phyloP scores from a whole-genome alignment of 2,113 vertebrate genomes.

The Phodopus roborovskii region DNA sequence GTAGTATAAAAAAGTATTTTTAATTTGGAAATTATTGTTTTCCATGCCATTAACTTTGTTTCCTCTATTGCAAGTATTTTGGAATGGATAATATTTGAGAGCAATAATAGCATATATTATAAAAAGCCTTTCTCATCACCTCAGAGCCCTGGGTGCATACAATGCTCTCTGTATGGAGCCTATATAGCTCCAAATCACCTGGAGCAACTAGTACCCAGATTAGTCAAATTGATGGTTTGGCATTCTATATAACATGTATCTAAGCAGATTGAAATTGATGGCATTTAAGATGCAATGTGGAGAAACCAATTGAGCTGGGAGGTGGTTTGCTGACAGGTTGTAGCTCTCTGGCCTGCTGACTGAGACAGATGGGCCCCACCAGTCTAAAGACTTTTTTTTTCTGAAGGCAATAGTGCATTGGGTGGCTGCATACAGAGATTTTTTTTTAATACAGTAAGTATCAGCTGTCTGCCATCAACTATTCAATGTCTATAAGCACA shows the following conservation, averaged over 20 bases:
- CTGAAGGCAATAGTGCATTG: neutral
- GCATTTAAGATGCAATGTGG: constrained; percentile 45
- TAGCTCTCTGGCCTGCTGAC: constrained; percentile 60
- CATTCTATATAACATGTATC: constrained; percentile 54
- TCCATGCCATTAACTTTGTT: neutral
- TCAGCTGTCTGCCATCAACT: constrained; percentile 46
- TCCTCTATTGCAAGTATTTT: neutral
- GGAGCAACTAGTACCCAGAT: neutral
- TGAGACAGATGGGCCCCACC: constrained; percentile 70
- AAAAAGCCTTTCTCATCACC: neutral
- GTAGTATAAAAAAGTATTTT: neutral
- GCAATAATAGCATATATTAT: neutral
- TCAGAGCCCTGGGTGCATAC: neutral
- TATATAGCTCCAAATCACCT: constrained; percentile 2
- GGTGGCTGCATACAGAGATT: constrained; percentile 33
- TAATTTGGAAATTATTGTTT: neutral
- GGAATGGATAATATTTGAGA: neutral
- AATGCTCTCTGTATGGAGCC: neutral
- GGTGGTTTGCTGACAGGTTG: constrained; percentile 57
- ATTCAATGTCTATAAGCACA: constrained; percentile 17
- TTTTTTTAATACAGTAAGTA: constrained; percentile 36
- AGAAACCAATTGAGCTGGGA: constrained; percentile 41
- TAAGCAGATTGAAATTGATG: constrained; percentile 67
- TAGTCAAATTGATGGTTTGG: constrained; percentile 45
- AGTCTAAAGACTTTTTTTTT: constrained; percentile 60